Evolutionary conservation across 2,797 vertebrate genomes (phyloP).

Genomic region (Lepidocolaptes lacrymiger): DNA sequence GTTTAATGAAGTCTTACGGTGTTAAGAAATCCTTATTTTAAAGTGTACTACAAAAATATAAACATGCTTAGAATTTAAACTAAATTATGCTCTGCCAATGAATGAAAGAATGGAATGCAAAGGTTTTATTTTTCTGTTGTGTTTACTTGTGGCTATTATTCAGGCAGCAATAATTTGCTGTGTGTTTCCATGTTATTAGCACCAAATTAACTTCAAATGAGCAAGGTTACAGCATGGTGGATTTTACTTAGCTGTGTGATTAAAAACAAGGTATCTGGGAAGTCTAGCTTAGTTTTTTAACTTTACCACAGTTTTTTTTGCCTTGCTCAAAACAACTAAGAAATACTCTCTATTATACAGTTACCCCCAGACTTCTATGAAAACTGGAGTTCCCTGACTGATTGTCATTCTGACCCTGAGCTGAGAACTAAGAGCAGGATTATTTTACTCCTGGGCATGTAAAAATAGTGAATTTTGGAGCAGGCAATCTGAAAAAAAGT

Average conservation of each 20-base stretch:
- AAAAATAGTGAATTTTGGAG: neutral
- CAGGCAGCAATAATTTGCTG: neutral
- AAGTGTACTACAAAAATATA: neutral
- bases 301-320: slow-evolving; percentile 26
- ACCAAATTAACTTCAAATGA: neutral
- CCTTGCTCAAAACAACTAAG: slow-evolving; percentile 38
- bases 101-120: neutral
- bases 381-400: neutral
- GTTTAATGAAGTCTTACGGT: slow-evolving; percentile 1
- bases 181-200: neutral
- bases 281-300: slow-evolving; percentile 34
- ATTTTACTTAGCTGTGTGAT: neutral
- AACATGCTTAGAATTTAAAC: neutral
- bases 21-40: neutral
- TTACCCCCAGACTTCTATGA: neutral
- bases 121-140: neutral
- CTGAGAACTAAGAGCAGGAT: neutral
- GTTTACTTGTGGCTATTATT: neutral
- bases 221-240: neutral
- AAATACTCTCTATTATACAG: slow-evolving; percentile 45
- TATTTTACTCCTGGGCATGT: neutral
- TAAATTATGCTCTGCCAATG: neutral
- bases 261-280: slow-evolving; percentile 1
- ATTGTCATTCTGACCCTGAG: neutral
- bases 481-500: neutral